Evolutionary conservation across 2,797 vertebrate genomes (phyloP).

Genomic region (Taenioides sp.): DNA sequence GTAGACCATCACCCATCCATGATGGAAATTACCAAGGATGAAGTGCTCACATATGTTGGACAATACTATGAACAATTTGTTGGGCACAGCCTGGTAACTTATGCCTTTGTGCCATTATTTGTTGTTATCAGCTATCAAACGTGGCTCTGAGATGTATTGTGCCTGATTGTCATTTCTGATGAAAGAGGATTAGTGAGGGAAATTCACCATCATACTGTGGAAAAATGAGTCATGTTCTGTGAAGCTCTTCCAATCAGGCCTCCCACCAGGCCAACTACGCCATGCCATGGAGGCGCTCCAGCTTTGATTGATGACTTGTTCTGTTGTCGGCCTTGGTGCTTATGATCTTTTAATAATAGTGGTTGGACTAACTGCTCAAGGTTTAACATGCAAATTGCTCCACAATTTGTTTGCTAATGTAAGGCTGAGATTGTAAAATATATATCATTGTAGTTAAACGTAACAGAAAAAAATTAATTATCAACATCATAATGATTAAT

Average conservation of each 20-base stretch:
- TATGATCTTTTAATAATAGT: conserved; percentile 69
- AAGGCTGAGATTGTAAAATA: background rate
- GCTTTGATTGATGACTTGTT: conserved; percentile 63
- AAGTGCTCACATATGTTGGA: conserved; percentile 71
- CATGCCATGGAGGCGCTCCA: conserved; percentile 33
- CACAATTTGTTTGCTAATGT: conserved; percentile 24
- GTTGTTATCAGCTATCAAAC: conserved; percentile 22
- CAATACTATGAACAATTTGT: conserved; percentile 67
- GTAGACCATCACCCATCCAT: conserved; percentile 57
- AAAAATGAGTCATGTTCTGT: conserved; percentile 64
- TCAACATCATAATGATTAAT: background rate
- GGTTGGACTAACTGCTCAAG: conserved; percentile 27
- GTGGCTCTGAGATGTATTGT: conserved; percentile 18
- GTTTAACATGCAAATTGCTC: conserved; percentile 25
- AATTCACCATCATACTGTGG: conserved; percentile 46
- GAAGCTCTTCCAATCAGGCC: conserved; percentile 60
- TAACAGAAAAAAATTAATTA: background rate
- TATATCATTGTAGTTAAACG: background rate
- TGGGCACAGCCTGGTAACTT: conserved; percentile 52
- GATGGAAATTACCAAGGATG: conserved; percentile 67
- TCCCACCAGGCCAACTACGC: conserved; percentile 48
- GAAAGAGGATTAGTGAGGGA: conserved; percentile 45
- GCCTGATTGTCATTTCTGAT: conserved; percentile 56
- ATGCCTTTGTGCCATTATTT: conserved; percentile 28
- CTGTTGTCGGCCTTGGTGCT: conserved; percentile 44